Evolutionary conservation across 2,888 invertebrate species (phyloP), one percentile per base, ranked within the genome.

Genomic region (Metallyticus violacea): DNA sequence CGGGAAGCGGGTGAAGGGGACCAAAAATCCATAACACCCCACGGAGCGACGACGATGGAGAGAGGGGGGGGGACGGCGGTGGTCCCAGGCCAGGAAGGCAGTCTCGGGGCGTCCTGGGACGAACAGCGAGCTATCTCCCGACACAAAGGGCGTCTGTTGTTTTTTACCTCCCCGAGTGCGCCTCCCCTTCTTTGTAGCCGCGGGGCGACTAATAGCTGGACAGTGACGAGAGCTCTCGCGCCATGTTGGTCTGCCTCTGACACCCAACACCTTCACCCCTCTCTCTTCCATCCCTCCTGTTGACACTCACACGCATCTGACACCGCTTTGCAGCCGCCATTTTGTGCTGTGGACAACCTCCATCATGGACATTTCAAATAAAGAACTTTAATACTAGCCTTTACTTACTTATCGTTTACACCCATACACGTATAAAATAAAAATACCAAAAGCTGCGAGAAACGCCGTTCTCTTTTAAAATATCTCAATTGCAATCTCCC

Each of bases 11-110:
- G 76, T 7, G 77, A 6, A 77, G 83, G 77, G 77, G 77, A 83
- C 83, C 83, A 83, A 83, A 83, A 83, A 83, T 83, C 83, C 83
- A 83, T 83, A 83, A 83, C 83, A 83, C 83, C 83, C 83, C 83
- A 83, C 83, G 77, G 77, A 76, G 28, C 28, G 29, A 77, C 77
- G 83, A 62, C 40, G 40, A 62, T 62, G 40, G 40, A 9, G 22
- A 62, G 22, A 22, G 40, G 40, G 40, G 2, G 40, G 40, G 40
- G 40, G 40, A n/a, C n/a, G n/a, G n/a, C n/a, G n/a, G n/a, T 81
- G 83, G 83, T 83, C 83, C 83, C 83, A 83, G 83, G 83, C 83
- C 83, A 83, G 40, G 40, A 62, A 62, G 40, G 40, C 40, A 22
- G 15, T 22, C 40, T 62, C 15, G 40, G 40, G 40, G 40, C 40